Evolutionary conservation across 2,888 invertebrate species (phyloP).

Genomic region (Dysmachus trigonus): DNA sequence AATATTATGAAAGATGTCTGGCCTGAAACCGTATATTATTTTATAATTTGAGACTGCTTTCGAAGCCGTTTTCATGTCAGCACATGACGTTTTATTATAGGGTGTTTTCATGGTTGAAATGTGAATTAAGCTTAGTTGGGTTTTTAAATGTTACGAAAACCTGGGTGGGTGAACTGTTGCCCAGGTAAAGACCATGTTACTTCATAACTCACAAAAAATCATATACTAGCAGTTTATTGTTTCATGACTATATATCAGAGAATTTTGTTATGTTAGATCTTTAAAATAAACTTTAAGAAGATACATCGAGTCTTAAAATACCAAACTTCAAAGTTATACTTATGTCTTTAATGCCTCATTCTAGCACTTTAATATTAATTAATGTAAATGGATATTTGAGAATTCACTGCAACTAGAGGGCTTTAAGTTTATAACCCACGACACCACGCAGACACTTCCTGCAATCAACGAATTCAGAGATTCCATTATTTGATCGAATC

Average conservation of each 20-base stretch:
- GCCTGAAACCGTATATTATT: not conserved
- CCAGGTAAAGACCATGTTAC: not conserved
- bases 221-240: not conserved
- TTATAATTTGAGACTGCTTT: not conserved
- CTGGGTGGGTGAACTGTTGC: not conserved
- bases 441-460: not conserved
- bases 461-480: not conserved
- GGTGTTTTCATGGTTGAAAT: not conserved
- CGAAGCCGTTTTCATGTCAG: not conserved
- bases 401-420: not conserved
- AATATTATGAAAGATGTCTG: not conserved
- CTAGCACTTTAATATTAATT: not conserved
- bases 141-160: not conserved
- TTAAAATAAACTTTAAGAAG: not conserved
- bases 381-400: not conserved
- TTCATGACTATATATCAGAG: not conserved
- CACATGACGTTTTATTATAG: not conserved
- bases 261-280: not conserved
- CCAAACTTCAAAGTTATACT: not conserved
- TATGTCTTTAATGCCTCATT: not conserved
- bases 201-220: not conserved
- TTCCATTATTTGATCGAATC: not conserved
- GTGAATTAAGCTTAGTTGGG: not conserved
- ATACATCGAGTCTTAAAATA: not conserved
- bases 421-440: not conserved